Evolutionary conservation across 2,113 vertebrate genomes (phyloP).

Genomic region (Columbina picui): DNA sequence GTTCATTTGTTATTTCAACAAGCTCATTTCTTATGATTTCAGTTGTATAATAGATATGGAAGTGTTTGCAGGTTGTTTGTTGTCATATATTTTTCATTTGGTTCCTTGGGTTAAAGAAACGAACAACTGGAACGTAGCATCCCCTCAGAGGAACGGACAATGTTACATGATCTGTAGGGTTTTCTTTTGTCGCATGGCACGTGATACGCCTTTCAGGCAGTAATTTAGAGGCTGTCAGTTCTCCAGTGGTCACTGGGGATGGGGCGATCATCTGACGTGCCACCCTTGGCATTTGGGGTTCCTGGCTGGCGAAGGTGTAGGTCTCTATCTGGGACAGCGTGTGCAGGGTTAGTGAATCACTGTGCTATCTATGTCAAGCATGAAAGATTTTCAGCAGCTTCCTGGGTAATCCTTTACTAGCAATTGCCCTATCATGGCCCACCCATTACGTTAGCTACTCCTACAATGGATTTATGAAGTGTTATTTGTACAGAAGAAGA

Average conservation of each 20-base stretch:
- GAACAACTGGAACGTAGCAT: conserved; percentile 2
- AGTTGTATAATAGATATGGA: conserved; percentile 56
- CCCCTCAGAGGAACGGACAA: conserved; percentile 4
- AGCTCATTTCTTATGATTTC: conserved; percentile 79
- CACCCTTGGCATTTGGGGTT: not conserved
- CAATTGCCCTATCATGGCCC: not conserved
- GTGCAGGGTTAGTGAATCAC: conserved; percentile 15
- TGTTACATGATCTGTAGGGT: not conserved
- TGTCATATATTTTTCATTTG: conserved; percentile 70
- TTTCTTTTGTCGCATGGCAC: conserved; percentile 50
- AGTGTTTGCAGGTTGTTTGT: conserved; percentile 58
- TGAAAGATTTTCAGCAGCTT: conserved; percentile 58
- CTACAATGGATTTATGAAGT: conserved; percentile 36
- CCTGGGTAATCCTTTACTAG: conserved; percentile 8
- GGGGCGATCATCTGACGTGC: not conserved
- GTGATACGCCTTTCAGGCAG: conserved; percentile 39
- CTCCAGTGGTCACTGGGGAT: conserved; percentile 27
- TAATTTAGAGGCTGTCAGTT: conserved; percentile 65
- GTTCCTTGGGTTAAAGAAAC: conserved; percentile 29
- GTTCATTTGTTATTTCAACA: conserved; percentile 84
- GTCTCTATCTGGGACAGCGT: not conserved
- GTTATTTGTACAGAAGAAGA: conserved; percentile 25
- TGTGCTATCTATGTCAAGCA: conserved; percentile 24
- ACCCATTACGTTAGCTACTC: not conserved
- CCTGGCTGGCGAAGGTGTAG: not conserved